phyloP scores from a whole-genome alignment of 2,113 vertebrate genomes.

The Tapirus terrestris region DNA sequence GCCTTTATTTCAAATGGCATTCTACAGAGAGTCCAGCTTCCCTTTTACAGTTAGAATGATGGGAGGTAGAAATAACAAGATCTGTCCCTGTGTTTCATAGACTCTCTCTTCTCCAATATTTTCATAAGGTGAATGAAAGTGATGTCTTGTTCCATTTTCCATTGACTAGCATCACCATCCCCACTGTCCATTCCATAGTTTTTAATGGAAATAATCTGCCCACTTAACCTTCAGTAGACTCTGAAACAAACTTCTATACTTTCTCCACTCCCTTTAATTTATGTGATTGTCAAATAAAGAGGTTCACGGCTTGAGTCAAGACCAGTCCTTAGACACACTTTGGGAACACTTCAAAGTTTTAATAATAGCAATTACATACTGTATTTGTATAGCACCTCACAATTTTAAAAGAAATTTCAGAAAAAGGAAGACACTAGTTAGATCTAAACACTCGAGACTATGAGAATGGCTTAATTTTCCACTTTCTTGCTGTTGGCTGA shows the following conservation, averaged over 20 bases:
- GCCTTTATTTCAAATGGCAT: not conserved
- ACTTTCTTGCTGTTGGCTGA: not conserved
- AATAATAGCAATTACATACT: no score
- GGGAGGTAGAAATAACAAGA: not conserved
- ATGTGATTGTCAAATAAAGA: not conserved
- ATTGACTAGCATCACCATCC: not conserved
- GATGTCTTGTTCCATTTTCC: slow-evolving; percentile 56
- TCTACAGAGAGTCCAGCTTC: not conserved
- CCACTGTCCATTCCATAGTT: not conserved
- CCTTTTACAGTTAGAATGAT: not conserved
- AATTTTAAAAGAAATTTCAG: not conserved
- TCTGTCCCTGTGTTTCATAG: not conserved
- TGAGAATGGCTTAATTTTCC: not conserved
- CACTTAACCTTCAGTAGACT: not conserved
- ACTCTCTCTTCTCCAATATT: not conserved
- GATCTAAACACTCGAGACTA: not conserved
- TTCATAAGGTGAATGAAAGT: slow-evolving; percentile 56
- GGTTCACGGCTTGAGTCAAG: not conserved
- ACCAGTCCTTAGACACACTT: not conserved
- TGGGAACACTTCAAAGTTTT: not conserved
- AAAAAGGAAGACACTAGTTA: not conserved
- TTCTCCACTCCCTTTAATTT: not conserved
- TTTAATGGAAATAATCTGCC: not conserved
- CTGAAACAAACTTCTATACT: not conserved
- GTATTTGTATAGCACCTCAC: not conserved